Evolutionary conservation across 2,113 vertebrate species (phyloP).

Genomic region (Aptenodytes forsteri): DNA sequence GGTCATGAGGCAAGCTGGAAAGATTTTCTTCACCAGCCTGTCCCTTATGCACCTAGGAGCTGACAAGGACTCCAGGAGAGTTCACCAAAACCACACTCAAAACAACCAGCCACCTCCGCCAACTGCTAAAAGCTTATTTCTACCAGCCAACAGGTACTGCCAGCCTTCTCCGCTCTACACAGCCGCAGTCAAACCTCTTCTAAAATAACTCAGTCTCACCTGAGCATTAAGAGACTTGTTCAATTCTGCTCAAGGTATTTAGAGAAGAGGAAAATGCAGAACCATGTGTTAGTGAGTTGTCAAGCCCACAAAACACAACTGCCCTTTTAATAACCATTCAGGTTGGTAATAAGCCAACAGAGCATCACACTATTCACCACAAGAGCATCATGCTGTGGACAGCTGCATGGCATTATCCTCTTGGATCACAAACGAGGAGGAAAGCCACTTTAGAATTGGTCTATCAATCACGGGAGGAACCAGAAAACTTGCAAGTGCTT

Average conservation of each 20-base stretch:
- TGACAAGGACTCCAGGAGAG: not conserved
- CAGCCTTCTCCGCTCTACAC: not conserved
- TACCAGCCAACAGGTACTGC: not conserved
- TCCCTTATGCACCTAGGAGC: not conserved
- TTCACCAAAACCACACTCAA: not conserved
- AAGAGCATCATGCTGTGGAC: constrained; percentile 52
- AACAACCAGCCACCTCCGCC: not conserved
- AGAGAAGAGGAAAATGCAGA: not conserved
- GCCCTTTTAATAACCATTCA: not conserved
- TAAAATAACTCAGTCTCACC: not conserved
- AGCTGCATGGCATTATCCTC: constrained; percentile 64
- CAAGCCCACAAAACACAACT: not conserved
- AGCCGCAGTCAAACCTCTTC: not conserved
- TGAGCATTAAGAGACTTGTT: not conserved
- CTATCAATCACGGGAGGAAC: constrained; percentile 43
- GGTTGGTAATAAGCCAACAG: constrained; percentile 16
- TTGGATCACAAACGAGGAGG: not conserved
- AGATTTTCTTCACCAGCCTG: not conserved
- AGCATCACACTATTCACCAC: not conserved
- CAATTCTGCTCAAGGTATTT: not conserved
- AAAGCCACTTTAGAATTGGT: constrained; percentile 38
- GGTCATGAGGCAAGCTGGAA: not conserved
- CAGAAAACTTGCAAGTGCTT: constrained; percentile 45
- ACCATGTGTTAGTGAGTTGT: not conserved
- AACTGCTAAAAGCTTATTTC: not conserved